Base-by-base conservation (phyloP, 2,113 vertebrate genomes). In the Sinocyclocheilus rhinocerous region DNA sequence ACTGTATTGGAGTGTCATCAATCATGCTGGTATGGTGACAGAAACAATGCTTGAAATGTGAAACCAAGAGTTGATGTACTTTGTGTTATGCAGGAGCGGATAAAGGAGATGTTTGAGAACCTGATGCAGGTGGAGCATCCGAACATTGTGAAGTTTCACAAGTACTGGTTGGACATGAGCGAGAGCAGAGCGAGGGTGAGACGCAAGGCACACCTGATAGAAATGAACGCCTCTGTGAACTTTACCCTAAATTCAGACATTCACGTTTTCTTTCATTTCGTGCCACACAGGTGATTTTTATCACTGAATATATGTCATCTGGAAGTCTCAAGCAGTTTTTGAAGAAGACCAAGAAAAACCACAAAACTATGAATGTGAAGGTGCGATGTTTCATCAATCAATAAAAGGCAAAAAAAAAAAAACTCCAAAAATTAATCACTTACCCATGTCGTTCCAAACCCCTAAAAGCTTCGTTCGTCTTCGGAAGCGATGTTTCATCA, bases 271-370 rank as follows among this genome's bases (percentile, higher is more conserved):
- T 15, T 79, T 8, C 42, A 12, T 11, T 3, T 33, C 26, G 4
- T 65, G 57, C 63, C 61, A 29, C 50, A 24, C 95, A 99, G 97
- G 96, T 99, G 39, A 95, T 99, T 86, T 99, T 99, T 93, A 99
- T 99, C 92, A 98, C 97, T 0, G 97, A 99, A 29, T 99, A 99
- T 8, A 97, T 98, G 94, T 99, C 97, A 0, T 99, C 97, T 0
- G 97, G 97, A 67, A 98, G 97, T 91, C 96, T 99, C 82, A 97
- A 98, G 81, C 97, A 99, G 67, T 99, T 99, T 91, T 93, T 99
- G 84, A 99, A 99, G 93, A 98, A 99, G 90, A 98, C 97, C 8
- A 98, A 98, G 94, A 99, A 98, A 90, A 99, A 98, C 90, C 97
- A 96, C 93, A 99, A 99, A 93, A 97, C 97, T 69, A 99, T 99